Conservation (phyloP, 2,113 vertebrate species). For the Agapornis roseicollis region DNA sequence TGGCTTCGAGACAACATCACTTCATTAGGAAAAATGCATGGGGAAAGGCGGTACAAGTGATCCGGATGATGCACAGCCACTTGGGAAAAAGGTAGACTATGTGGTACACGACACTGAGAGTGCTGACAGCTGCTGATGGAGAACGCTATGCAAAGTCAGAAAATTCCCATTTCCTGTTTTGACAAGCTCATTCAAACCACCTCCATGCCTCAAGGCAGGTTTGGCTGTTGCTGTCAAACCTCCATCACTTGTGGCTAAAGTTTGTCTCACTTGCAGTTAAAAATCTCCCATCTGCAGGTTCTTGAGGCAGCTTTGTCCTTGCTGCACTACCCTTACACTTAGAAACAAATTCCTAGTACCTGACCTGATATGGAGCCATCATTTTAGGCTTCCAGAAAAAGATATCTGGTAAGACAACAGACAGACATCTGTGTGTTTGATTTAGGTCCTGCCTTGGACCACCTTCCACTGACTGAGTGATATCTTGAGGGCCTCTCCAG, state of each 20-base stretch:
- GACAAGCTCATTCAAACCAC: background rate
- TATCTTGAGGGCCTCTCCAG: background rate
- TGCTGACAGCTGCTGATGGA: background rate
- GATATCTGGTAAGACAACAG: background rate
- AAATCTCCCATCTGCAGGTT: background rate
- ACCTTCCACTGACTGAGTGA: background rate
- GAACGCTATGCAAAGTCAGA: background rate
- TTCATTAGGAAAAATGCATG: background rate
- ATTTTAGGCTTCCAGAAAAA: background rate
- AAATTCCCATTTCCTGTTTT: background rate
- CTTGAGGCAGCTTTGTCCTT: background rate
- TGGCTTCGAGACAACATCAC: background rate
- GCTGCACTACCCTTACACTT: background rate
- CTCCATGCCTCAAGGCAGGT: background rate
- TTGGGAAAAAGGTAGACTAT: background rate
- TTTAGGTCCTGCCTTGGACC: background rate
- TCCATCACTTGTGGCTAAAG: background rate
- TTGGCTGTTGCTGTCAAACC: fast-evolving
- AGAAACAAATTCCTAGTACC: background rate
- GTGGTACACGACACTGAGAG: fast-evolving
- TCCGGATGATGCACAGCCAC: background rate
- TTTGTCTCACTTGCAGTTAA: background rate
- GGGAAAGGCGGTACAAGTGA: background rate
- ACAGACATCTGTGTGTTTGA: background rate
- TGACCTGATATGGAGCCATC: background rate